Base-by-base conservation (phyloP, 2,888 invertebrate genomes). In the Diloba caeruleocephala region DNA sequence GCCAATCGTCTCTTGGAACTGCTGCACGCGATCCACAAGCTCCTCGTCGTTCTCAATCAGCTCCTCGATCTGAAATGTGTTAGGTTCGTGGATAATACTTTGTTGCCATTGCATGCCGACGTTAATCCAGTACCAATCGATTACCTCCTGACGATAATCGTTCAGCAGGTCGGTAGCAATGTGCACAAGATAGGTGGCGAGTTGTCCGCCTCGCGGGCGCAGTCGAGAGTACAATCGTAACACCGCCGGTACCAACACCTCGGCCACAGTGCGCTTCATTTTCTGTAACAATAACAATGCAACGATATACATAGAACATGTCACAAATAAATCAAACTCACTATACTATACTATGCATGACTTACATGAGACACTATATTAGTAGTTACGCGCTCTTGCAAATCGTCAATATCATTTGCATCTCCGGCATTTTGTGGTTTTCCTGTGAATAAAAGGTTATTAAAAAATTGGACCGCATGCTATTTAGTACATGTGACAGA, bases 221-320 rank as follows among this genome's bases (percentile, higher is more conserved):
- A 96, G 78, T 58, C 94, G 93, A 46, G 93, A 90, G 82, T 95
- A 95, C 57, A 96, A 90, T 10, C 94, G 94, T 58, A 96, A 90
- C 54, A 96, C 93, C 6, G 94, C 94, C 17, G 96, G 96, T 21
- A 96, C 94, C 65, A 96, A 85, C 71, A 95, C 94, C 68, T 96
- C 95, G 5, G 96, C 94, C 8, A 95, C 94, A 41, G 95, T 95
- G 57, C 94, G 94, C 81, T 96, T 96, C 86, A 96, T 94, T 81
- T 93, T 93, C 88, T 94, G 39, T 43, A 46, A 34, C 6, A 31
- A 37, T 37, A 0, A 2, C 23, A 57, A 17, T 29, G 0, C n/a
- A 14, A 39, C 9, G 17, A 31, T 15, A n/a, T 7, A 29, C 28
- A 3, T 29, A 12, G 1, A 29, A 29, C 1, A n/a, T n/a, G n/a